Conservation (phyloP, 2,888 invertebrate species). For the Listrodromus nycthemerus region DNA sequence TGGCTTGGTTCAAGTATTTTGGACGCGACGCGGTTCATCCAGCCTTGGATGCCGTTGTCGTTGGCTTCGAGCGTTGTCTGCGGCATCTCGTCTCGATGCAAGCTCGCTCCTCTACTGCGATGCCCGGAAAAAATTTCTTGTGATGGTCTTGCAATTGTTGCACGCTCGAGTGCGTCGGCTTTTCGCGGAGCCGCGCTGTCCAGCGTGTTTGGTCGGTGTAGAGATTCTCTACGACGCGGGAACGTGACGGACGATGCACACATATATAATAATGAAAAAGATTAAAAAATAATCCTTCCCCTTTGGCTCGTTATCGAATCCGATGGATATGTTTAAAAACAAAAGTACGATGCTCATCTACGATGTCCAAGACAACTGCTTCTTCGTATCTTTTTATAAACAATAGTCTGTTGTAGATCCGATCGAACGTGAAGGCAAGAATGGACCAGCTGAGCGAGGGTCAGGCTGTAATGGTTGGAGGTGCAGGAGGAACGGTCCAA, state of each 20-base stretch:
- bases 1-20: conserved; percentile 50
- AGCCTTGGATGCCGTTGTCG: neutral
- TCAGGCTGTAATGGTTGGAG: conserved; percentile 82
- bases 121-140: neutral
- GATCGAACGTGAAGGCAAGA: conserved; percentile 7
- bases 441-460: conserved; percentile 83
- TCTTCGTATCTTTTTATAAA: neutral
- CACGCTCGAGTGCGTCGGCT: neutral
- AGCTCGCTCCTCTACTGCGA: neutral
- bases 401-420: conserved; percentile 33
- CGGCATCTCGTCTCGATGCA: neutral
- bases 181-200: neutral
- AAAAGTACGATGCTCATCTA: neutral
- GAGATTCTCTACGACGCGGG: conserved; percentile 10
- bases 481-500: conserved; percentile 81
- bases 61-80: neutral
- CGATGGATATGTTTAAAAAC: neutral
- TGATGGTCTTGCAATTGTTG: neutral
- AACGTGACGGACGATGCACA: conserved; percentile 34
- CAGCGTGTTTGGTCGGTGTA: neutral
- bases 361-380: neutral
- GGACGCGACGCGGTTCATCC: conserved; percentile 23
- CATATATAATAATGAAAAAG: conserved; percentile 8
- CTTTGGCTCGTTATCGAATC: neutral
- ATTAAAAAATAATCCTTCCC: neutral